Conservation (phyloP, 2,797 vertebrate genomes). For the Simalia tracyae region DNA sequence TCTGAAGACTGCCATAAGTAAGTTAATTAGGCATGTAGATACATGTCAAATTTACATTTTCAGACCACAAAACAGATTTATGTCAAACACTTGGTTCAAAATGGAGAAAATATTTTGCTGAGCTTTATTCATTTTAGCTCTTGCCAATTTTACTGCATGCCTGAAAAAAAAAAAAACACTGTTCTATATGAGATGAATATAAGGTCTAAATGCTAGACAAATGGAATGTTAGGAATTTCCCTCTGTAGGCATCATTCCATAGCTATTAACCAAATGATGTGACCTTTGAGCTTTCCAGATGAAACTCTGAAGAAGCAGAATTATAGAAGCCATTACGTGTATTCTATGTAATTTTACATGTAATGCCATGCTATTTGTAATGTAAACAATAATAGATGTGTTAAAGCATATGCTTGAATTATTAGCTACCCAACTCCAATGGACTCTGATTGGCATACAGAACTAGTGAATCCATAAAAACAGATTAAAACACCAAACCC, state of each 20-base stretch:
- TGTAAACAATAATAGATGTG: slow-evolving; percentile 3
- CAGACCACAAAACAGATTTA: neutral
- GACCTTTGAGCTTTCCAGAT: slow-evolving; percentile 72
- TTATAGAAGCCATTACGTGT: slow-evolving; percentile 54
- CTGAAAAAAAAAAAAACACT: slow-evolving; percentile 16
- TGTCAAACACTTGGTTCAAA: slow-evolving; percentile 32
- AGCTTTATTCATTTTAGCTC: slow-evolving; percentile 8
- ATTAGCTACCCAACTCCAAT: neutral
- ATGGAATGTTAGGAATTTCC: slow-evolving; percentile 80
- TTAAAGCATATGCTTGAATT: neutral
- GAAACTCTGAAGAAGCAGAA: slow-evolving; percentile 58
- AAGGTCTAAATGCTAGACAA: slow-evolving; percentile 75
- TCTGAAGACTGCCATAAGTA: neutral
- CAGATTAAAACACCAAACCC: neutral
- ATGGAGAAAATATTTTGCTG: slow-evolving; percentile 39
- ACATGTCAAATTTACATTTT: neutral
- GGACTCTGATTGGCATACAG: neutral
- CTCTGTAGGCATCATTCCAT: slow-evolving; percentile 68
- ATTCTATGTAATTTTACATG: slow-evolving; percentile 40
- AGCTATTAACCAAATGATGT: slow-evolving; percentile 65
- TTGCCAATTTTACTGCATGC: slow-evolving; percentile 39
- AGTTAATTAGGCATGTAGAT: slow-evolving; percentile 14
- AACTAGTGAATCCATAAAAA: neutral
- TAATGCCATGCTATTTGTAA: neutral
- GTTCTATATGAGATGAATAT: slow-evolving; percentile 34